Evolutionary conservation across 2,888 invertebrate species (phyloP).

Genomic region (Harmothoe impar): DNA sequence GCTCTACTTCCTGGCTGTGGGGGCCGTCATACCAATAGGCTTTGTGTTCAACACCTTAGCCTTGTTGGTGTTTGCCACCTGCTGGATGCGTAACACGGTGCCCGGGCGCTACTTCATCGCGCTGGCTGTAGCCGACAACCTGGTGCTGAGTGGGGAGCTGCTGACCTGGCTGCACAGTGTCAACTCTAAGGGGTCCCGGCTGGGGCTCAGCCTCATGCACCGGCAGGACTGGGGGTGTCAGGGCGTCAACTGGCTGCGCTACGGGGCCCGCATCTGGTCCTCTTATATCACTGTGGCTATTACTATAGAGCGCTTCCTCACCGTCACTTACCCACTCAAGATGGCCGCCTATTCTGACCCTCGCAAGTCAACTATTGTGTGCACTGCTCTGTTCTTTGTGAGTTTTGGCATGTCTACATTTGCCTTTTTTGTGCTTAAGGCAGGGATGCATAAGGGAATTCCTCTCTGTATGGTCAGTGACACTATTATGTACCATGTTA

Average conservation of each 20-base stretch:
- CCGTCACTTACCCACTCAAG: slow-evolving; percentile 52
- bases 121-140: slow-evolving; percentile 50
- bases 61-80: slow-evolving; percentile 1
- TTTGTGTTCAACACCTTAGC: slow-evolving; percentile 26
- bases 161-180: slow-evolving; percentile 47
- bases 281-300: slow-evolving; percentile 55
- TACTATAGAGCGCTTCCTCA: slow-evolving; percentile 53
- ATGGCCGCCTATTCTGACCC: slow-evolving; percentile 46
- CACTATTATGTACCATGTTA: background rate
- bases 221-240: background rate
- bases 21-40: slow-evolving; percentile 22
- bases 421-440: background rate
- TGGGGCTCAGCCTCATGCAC: slow-evolving; percentile 10
- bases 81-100: background rate
- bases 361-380: background rate
- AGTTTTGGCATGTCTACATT: background rate
- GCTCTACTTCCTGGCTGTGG: slow-evolving; percentile 28
- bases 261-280: slow-evolving; percentile 48
- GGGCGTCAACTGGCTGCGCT: slow-evolving; percentile 32
- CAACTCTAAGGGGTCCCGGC: slow-evolving; percentile 13
- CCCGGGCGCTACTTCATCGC: slow-evolving; percentile 58
- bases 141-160: slow-evolving; percentile 51
- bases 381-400: slow-evolving; percentile 2
- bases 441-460: background rate
- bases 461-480: background rate